phyloP scores from a whole-genome alignment of 1,140 invertebrate genomes.

The Branchinecta lynchi region DNA sequence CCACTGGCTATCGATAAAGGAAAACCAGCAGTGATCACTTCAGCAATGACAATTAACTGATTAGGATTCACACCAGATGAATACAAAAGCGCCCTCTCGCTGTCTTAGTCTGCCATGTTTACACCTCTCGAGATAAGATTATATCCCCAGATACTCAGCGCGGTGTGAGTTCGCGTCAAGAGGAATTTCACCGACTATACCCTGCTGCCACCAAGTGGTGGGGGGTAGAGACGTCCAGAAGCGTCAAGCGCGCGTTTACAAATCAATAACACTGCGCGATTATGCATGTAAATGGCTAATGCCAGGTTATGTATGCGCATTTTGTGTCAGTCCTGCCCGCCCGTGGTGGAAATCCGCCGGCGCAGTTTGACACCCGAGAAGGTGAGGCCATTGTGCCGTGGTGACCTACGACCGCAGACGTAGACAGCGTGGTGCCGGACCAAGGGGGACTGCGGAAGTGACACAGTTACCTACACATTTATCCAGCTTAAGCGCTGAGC shows the following conservation, averaged over 20 bases:
- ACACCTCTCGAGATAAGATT: constrained; percentile 3
- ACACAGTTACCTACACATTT: too few species aligned
- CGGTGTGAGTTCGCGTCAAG: background rate
- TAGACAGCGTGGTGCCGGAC: too few species aligned
- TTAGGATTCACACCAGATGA: background rate
- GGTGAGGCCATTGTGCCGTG: too few species aligned
- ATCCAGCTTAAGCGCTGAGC: too few species aligned
- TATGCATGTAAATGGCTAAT: constrained; percentile 3
- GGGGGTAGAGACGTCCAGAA: background rate
- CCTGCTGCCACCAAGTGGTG: too few species aligned
- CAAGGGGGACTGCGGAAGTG: too few species aligned
- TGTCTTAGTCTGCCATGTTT: background rate
- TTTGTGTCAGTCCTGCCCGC: background rate
- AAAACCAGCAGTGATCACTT: too few species aligned
- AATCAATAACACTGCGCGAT: constrained; percentile 11
- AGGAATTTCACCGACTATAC: background rate
- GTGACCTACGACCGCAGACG: too few species aligned
- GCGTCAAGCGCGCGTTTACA: background rate
- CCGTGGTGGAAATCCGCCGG: background rate
- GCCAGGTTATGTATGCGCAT: background rate
- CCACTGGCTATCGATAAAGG: too few species aligned
- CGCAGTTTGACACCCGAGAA: background rate
- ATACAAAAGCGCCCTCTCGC: background rate
- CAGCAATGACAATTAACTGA: background rate
- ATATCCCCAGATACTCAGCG: background rate